Conservation (phyloP, 2,797 vertebrate genomes). For the Notamacropus eugenii region DNA sequence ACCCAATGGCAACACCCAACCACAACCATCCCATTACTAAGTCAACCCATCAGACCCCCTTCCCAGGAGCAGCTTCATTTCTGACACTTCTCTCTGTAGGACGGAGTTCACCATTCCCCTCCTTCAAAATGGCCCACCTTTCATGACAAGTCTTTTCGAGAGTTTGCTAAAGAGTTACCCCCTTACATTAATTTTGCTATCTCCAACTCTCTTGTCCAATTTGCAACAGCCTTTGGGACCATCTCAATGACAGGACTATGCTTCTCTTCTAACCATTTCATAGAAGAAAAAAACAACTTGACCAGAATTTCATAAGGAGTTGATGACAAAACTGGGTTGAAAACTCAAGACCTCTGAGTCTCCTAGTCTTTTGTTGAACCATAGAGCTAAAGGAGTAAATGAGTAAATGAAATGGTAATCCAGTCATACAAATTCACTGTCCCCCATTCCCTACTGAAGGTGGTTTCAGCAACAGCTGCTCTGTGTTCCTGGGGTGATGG, state of each 20-base stretch:
- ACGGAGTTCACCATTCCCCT: not conserved
- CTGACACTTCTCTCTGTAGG: slow-evolving; percentile 11
- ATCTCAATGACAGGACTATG: not conserved
- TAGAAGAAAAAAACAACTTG: not conserved
- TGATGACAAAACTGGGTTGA: not conserved
- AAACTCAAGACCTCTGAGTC: not conserved
- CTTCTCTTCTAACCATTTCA: not conserved
- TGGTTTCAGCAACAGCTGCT: not conserved
- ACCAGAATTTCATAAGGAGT: not conserved
- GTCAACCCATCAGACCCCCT: not conserved
- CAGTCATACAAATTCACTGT: not conserved
- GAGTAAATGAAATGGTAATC: not conserved
- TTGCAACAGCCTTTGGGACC: not conserved
- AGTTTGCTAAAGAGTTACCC: slow-evolving; percentile 24
- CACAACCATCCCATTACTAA: not conserved
- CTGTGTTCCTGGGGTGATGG: not conserved
- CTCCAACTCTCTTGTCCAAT: slow-evolving; percentile 45
- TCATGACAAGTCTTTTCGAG: slow-evolving; percentile 34
- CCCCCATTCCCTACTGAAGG: not conserved
- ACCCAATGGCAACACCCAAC: not conserved
- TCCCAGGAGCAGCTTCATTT: slow-evolving; percentile 2
- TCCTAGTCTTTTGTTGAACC: not conserved
- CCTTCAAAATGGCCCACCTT: not conserved
- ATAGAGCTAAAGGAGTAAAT: not conserved
- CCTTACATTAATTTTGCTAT: slow-evolving; percentile 24